Conservation (phyloP, 2,888 invertebrate genomes). For the Drosophila mettleri region DNA sequence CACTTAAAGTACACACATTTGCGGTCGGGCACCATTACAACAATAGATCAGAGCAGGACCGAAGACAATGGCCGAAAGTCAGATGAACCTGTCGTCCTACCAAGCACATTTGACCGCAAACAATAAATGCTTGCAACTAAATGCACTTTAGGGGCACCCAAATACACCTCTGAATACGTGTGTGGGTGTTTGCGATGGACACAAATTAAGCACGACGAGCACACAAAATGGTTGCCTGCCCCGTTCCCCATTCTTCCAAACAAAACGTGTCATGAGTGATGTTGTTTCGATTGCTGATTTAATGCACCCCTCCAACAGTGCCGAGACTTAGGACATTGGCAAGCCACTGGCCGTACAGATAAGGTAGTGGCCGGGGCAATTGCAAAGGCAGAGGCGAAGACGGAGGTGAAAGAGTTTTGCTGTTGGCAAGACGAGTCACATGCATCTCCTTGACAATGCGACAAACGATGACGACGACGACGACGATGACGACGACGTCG, state of each 20-base stretch:
- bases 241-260: slow-evolving; percentile 32
- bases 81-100: slow-evolving; percentile 41
- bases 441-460: slow-evolving; percentile 82
- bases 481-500: slow-evolving; percentile 74
- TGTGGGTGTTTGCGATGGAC: slow-evolving; percentile 46
- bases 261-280: slow-evolving; percentile 82
- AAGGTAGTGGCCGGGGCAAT: background rate
- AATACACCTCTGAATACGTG: slow-evolving; percentile 24
- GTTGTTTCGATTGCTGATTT: slow-evolving; percentile 82
- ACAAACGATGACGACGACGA: slow-evolving; percentile 79
- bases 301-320: slow-evolving; percentile 68
- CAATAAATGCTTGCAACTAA: slow-evolving; percentile 81
- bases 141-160: slow-evolving; percentile 75
- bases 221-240: slow-evolving; percentile 65
- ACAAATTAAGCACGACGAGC: slow-evolving; percentile 78
- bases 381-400: background rate
- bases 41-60: slow-evolving; percentile 60
- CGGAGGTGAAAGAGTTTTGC: slow-evolving; percentile 30
- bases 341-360: slow-evolving; percentile 25
- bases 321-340: slow-evolving; percentile 41
- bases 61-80: slow-evolving; percentile 63
- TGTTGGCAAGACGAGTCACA: slow-evolving; percentile 78
- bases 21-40: slow-evolving; percentile 48
- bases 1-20: slow-evolving; percentile 38
- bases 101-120: slow-evolving; percentile 76